These are phyloP conservation scores for Mormyrus iriodes DNA, from an alignment of 2,113 vertebrate genomes.

Conservation along the genomic window DNA sequence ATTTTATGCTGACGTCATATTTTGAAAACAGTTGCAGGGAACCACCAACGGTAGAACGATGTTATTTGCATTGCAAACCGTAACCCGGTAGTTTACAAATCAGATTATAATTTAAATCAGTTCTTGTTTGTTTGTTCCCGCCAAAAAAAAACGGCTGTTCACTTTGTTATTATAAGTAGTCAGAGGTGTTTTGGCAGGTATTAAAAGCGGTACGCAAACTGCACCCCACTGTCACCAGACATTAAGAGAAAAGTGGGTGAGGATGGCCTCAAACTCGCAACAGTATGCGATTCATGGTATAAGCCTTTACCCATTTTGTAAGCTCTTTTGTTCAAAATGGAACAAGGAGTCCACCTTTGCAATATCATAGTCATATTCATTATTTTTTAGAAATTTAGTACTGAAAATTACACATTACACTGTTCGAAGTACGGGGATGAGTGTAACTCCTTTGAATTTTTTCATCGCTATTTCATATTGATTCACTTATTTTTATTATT, in stretches of 20 bases:
- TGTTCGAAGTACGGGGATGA: neutral
- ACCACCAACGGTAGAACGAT: neutral
- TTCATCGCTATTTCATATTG: neutral
- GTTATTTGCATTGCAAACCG: constrained; percentile 1
- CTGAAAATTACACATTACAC: neutral
- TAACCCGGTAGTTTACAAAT: neutral
- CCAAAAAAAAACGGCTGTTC: neutral
- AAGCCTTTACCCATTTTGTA: no score
- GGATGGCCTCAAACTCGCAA: no score
- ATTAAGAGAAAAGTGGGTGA: neutral
- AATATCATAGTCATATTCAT: neutral
- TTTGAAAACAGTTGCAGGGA: neutral
- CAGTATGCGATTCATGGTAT: no score
- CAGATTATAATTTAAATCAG: neutral
- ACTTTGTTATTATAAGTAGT: neutral
- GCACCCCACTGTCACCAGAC: neutral
- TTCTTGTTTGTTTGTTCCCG: neutral
- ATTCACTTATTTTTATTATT: neutral
- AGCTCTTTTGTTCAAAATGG: no score
- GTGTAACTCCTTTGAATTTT: neutral
- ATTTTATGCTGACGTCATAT: neutral
- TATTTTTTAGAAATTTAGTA: neutral
- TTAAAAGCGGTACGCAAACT: neutral
- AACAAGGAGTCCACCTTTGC: neutral
- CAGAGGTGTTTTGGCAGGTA: neutral